Evolutionary conservation across 2,113 vertebrate species (phyloP), one percentile per base, ranked within the genome.

Genomic region (Dipodomys stephensi): DNA sequence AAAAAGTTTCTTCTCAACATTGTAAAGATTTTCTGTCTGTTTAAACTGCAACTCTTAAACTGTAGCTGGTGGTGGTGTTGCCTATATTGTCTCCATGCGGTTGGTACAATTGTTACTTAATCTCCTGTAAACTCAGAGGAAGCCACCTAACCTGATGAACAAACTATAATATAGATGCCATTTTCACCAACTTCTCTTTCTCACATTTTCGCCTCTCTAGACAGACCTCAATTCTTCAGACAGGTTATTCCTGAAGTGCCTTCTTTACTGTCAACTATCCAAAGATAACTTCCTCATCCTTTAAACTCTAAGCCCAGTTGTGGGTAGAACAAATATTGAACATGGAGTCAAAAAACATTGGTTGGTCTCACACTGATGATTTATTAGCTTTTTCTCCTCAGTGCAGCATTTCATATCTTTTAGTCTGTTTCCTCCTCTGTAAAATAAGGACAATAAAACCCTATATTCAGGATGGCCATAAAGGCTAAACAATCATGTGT

Each of bases 371-470:
- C 27, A 18, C 44, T 60, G 77, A 77, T 83, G 44, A 89, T 87
- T 87, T 89, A 91, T 83, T 71, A 78, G 19, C 62, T 44, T 88
- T 46, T 64, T 82, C 87, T 49, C 49, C 49, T 87, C 87, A 28
- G 35, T 23, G 13, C 32, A n/a, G 46, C 65, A 86, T 23, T 87
- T 91, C 10, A 25, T 28, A 16, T 90, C 83, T 91, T 44, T 91
- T 20, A 87, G 12, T 53, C 32, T 94, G 20, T 88, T 87, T 88
- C 67, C 35, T 83, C 23, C 22, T 35, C 85, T 95, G 64, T 93
- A 92, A 95, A 95, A 84, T 25, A 30, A 69, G 49, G 19, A 44
- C 83, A 83, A 94, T 80, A 96, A 94, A 83, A 91, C 44, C 28
- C 4, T 60, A 13, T 30, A 19, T 77, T 10, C 22, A 44, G 46